These are phyloP conservation scores for Eurytoma adleriae DNA, from an alignment of 2,888 invertebrate species.

Conservation along the genomic window DNA sequence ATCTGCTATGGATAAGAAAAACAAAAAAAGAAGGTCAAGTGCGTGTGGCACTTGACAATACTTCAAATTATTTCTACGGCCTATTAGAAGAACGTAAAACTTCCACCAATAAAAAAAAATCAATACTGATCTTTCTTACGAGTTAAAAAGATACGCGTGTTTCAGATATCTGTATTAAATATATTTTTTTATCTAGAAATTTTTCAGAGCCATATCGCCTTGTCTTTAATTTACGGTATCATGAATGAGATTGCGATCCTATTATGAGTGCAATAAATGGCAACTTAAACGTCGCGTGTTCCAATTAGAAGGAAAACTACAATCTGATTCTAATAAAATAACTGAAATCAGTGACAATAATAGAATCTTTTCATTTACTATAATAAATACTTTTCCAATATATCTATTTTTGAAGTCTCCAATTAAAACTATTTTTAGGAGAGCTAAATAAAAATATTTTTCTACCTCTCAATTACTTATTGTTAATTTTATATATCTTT, in stretches of 20 bases:
- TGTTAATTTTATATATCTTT: too few relatives aligned
- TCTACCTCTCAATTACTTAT: too few relatives aligned
- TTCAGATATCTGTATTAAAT: too few relatives aligned
- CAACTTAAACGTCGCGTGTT: neutral
- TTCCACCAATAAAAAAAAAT: neutral
- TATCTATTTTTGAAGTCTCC: too few relatives aligned
- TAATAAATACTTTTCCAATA: neutral
- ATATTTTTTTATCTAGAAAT: neutral
- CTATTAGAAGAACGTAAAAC: neutral
- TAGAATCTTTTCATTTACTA: neutral
- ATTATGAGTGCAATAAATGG: slow-evolving; percentile 1
- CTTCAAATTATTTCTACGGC: neutral
- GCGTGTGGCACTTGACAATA: neutral
- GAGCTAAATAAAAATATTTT: too few relatives aligned
- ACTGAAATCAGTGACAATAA: neutral
- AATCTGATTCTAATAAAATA: too few relatives aligned
- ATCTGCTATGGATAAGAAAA: too few relatives aligned
- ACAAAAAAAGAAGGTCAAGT: neutral
- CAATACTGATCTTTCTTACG: neutral
- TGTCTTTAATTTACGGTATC: slow-evolving; percentile 7
- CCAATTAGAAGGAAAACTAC: neutral
- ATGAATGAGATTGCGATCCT: neutral
- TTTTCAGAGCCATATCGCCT: neutral
- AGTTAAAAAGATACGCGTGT: too few relatives aligned
- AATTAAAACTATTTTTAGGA: too few relatives aligned